Evolutionary conservation across 2,113 vertebrate species (phyloP), one percentile per base, ranked within the genome.

Genomic region (Patagioenas fasciata): DNA sequence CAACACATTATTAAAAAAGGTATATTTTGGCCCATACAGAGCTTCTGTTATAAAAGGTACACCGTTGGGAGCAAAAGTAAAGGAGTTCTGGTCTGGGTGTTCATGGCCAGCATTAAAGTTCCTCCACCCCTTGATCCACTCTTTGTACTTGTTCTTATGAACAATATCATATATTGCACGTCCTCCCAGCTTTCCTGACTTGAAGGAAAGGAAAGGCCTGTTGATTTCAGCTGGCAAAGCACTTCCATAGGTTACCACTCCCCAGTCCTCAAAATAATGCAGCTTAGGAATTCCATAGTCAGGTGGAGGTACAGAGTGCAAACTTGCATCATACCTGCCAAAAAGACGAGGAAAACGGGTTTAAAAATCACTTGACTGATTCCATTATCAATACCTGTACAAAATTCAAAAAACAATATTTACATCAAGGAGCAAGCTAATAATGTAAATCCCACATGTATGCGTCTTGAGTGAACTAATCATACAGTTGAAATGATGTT

Each of bases 41-140:
- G 99, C 99, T 97, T 99, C 99, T 0, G 99, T 99, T 84, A 99
- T 98, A 95, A 99, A 99, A 32, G 99, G 99, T 79, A 99, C 97
- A 0, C 99, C 99, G 0, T 99, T 99, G 64, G 99, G 99, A 47
- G 98, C 98, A 11, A 99, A 99, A 25, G 99, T 99, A 89, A 99
- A 99, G 3, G 99, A 99, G 93, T 99, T 99, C 94, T 99, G 99
- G 92, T 99, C 99, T 0, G 99, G 99, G 88, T 99, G 99, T 80
- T 99, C 99, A 6, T 99, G 99, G 5, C 99, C 99, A 3, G 99
- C 99, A 8, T 99, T 99, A 87, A 99, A 99, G 97, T 99, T 99
- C 50, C 98, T 98, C 99, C 99, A 99, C 6, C 99, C 99, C 91
- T 98, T 98, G 88, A 99, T 98, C 99, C 99, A 99, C 24, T 99